phyloP scores from a whole-genome alignment of 1,140 invertebrate species.

The Megathymus violae region DNA sequence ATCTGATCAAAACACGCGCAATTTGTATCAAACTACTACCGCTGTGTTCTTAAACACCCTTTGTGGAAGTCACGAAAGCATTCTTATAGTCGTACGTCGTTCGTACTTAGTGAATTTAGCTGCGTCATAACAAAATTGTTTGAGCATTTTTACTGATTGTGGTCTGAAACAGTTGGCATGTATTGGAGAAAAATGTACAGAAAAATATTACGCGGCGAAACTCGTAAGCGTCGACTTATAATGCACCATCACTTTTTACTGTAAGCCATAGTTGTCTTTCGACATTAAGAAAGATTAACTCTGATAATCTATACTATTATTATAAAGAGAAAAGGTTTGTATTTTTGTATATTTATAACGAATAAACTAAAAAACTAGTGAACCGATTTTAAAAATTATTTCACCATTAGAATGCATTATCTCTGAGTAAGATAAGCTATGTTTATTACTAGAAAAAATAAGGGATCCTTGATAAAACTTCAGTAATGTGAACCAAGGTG shows the following conservation, averaged over 20 bases:
- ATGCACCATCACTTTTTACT: not conserved
- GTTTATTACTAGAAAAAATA: too few species aligned
- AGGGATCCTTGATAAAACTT: too few species aligned
- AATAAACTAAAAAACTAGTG: too few species aligned
- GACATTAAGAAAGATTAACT: too few species aligned
- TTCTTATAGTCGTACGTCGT: conserved; percentile 25
- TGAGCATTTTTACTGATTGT: not conserved
- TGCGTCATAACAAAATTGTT: not conserved
- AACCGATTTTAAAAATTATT: too few species aligned
- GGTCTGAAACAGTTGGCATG: not conserved
- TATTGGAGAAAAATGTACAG: not conserved
- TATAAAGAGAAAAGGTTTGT: too few species aligned
- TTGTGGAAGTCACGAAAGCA: conserved; percentile 45
- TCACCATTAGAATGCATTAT: too few species aligned
- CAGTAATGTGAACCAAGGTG: too few species aligned
- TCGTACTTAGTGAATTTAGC: not conserved
- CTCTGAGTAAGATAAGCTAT: too few species aligned
- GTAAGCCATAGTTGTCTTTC: too few species aligned
- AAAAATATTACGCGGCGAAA: not conserved
- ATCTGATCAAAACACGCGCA: conserved; percentile 58
- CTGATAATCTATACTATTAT: too few species aligned
- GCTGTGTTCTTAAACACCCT: conserved; percentile 35
- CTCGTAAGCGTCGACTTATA: not conserved
- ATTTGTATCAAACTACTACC: conserved; percentile 50
- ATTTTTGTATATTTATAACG: not conserved